These are phyloP conservation scores for Phacellophora camtschatica DNA, from an alignment of 30 jellyfish, hydroid and myxozoan species.

Conservation along the genomic window DNA sequence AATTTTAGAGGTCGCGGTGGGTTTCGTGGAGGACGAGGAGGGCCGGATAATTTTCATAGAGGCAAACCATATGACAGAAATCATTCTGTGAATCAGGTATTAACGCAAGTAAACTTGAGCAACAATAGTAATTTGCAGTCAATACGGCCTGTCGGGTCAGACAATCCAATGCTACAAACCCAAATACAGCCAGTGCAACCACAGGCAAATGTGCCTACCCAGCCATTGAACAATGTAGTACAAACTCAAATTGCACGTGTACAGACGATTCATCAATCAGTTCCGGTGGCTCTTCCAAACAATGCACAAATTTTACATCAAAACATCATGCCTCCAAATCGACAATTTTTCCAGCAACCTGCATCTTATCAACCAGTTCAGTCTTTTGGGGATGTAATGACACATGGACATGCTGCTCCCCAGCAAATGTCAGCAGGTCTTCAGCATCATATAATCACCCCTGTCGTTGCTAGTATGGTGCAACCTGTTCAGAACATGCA, in stretches of 20 bases:
- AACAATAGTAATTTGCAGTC: conserved; percentile 30
- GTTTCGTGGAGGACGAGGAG: conserved; percentile 49
- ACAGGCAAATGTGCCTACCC: not conserved
- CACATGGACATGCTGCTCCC: not conserved
- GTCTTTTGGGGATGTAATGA: not conserved
- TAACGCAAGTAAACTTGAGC: not conserved
- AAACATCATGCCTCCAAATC: conserved; percentile 2
- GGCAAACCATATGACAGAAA: conserved; percentile 66
- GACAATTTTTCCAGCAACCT: not conserved
- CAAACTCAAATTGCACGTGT: not conserved
- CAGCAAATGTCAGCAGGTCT: conserved; percentile 19
- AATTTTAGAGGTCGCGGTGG: conserved; percentile 45
- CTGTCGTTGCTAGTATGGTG: not conserved
- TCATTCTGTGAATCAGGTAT: not conserved
- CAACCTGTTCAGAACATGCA: conserved; percentile 3
- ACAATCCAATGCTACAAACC: not conserved
- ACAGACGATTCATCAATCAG: not conserved
- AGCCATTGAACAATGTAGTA: not conserved
- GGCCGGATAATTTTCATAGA: conserved; percentile 21
- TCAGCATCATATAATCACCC: conserved; percentile 15
- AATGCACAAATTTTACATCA: not conserved
- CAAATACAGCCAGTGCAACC: not conserved
- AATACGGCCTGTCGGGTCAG: conserved; percentile 20
- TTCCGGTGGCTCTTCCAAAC: not conserved
- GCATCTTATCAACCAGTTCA: not conserved